Evolutionary conservation across 2,113 vertebrate species (phyloP).

Genomic region (Salvelinus alpinus): DNA sequence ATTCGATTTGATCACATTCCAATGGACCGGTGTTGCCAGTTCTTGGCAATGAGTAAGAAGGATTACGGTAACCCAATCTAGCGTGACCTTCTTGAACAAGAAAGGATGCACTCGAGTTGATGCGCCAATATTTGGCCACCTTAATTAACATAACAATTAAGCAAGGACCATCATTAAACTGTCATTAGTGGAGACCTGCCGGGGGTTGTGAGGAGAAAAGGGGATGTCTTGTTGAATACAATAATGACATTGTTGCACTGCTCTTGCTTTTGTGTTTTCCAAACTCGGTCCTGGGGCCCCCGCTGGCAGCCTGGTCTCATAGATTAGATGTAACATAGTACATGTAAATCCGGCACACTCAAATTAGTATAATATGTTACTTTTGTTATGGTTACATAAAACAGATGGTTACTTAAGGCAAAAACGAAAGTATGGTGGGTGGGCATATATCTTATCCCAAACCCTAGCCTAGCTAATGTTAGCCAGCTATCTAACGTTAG

Average conservation of each 20-base stretch:
- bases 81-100: slow-evolving; percentile 20
- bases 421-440: no score
- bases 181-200: slow-evolving; percentile 19
- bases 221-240: slow-evolving; percentile 37
- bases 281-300: not conserved
- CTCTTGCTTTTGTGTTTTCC: not conserved
- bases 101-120: not conserved
- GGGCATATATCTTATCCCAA: no score
- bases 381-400: no score
- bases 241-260: not conserved
- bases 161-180: not conserved
- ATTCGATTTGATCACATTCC: slow-evolving; percentile 26
- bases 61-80: slow-evolving; percentile 28
- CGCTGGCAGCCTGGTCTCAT: no score
- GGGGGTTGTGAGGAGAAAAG: slow-evolving; percentile 6
- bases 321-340: no score
- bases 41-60: slow-evolving; percentile 21
- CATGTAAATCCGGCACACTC: no score
- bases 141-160: slow-evolving; percentile 34
- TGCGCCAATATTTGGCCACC: slow-evolving; percentile 24
- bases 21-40: slow-evolving; percentile 29
- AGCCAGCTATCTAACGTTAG: no score
- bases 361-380: no score
- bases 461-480: no score
- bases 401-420: no score